Evolutionary conservation across 2,888 invertebrate species (phyloP), one percentile per base, ranked within the genome.

Genomic region (Cheilosia soror): DNA sequence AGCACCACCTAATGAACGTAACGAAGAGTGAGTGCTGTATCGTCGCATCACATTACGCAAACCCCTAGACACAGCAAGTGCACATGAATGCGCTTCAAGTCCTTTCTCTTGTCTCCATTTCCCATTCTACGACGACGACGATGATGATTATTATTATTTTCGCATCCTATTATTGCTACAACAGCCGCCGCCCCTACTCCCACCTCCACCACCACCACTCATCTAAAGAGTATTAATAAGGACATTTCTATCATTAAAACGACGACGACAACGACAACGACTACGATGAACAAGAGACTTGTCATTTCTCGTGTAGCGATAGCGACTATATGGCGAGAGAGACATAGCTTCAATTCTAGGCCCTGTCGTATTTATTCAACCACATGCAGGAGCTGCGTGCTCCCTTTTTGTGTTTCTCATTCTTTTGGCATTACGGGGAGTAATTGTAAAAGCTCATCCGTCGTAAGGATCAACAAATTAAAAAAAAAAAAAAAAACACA

Each of bases 391-490:
- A 85, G 76, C 85, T 85, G 85, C 85, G 85, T 85, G 81, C 76
- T 85, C 76, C 81, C 68, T 85, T 77, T 81, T 81, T 81, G 65
- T 80, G 44, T n/a, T 68, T 62, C 80, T 85, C 85, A 85, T 85
- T 85, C 85, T 85, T 85, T 81, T 40, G 72, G 81, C 76, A 85
- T 85, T 85, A 85, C 84, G 71, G 71, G 62, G 47, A 85, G 85
- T 85, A 85, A 85, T 85, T 85, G 85, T 85, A 81, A 85, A 85
- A 85, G 85, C 85, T 85, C 85, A 85, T 85, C 85, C 80, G 76
- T 81, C 80, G 81, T 81, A 85, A 85, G 85, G 85, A 81, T 81
- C 85, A 81, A 77, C 85, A 85, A 85, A 85, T 85, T 85, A 85
- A 77, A 65, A 79, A 71, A 78, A n/a, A n/a, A n/a, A n/a, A n/a